phyloP scores from a whole-genome alignment of 2,797 vertebrate species.

The Ctenosaura bakeri region DNA sequence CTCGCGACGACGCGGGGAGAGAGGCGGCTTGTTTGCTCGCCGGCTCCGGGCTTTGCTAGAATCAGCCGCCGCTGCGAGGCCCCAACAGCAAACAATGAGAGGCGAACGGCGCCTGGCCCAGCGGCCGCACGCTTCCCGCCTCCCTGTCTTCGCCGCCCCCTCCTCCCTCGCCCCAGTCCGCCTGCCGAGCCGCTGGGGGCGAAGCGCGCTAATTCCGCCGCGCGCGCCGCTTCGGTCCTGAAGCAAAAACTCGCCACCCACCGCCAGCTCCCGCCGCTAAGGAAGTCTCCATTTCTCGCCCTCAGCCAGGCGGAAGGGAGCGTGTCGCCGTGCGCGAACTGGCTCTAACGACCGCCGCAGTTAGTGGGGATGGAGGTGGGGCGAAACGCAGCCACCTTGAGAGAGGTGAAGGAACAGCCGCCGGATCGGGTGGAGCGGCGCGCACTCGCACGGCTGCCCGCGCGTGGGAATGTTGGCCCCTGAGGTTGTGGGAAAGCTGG shows the following conservation, averaged over 20 bases:
- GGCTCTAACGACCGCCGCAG: not conserved
- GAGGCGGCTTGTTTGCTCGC: too few relatives aligned
- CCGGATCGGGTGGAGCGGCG: not conserved
- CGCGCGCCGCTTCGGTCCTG: not conserved
- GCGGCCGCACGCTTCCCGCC: not conserved
- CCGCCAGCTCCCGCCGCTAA: not conserved
- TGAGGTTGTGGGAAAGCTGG: too few relatives aligned
- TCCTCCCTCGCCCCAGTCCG: not conserved
- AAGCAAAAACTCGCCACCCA: not conserved
- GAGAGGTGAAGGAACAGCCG: not conserved
- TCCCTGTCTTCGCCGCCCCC: too few relatives aligned
- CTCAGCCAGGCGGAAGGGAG: not conserved
- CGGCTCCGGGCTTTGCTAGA: not conserved
- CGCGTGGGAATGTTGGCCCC: accelerated
- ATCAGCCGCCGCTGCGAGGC: not conserved
- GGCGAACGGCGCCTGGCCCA: not conserved
- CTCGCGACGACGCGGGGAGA: not conserved
- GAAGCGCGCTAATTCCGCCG: not conserved
- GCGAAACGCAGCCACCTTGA: not conserved
- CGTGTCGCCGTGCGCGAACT: not conserved
- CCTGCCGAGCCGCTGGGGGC: not conserved
- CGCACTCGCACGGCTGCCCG: not conserved
- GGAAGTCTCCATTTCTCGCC: not conserved
- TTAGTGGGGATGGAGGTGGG: constrained; percentile 14
- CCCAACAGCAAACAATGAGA: not conserved